phyloP scores from a whole-genome alignment of 2,888 invertebrate genomes.

The Syrphus vitripennis region DNA sequence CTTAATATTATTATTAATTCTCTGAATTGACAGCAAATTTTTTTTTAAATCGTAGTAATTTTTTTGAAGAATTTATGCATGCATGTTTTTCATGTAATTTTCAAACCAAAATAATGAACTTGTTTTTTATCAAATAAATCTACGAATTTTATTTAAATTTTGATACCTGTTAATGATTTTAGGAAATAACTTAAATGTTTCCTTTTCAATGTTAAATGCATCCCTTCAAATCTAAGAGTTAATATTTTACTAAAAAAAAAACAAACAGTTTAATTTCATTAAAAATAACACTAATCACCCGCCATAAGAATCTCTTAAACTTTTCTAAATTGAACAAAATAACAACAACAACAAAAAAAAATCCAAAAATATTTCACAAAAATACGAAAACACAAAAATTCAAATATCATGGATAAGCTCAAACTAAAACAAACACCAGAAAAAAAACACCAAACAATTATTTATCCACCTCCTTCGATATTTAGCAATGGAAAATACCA shows the following conservation, averaged over 20 bases:
- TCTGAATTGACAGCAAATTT: no score
- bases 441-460: background rate
- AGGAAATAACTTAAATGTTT: background rate
- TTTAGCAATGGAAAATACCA: slow-evolving; percentile 36
- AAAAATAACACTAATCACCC: background rate
- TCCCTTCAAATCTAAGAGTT: background rate
- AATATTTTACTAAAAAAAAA: background rate
- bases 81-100: no score
- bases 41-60: no score
- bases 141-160: background rate
- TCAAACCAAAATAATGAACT: no score
- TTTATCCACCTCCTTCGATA: background rate
- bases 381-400: background rate
- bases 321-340: background rate
- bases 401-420: slow-evolving; percentile 18
- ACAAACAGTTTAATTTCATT: background rate
- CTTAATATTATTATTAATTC: no score
- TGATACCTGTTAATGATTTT: background rate
- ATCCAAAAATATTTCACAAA: background rate
- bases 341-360: background rate
- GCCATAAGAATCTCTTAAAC: background rate
- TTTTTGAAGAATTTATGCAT: no score
- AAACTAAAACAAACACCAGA: slow-evolving; percentile 51
- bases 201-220: background rate
- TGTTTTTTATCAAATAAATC: background rate